Conservation (phyloP, 2,888 invertebrate species). For the Dryadula phaetusa region DNA sequence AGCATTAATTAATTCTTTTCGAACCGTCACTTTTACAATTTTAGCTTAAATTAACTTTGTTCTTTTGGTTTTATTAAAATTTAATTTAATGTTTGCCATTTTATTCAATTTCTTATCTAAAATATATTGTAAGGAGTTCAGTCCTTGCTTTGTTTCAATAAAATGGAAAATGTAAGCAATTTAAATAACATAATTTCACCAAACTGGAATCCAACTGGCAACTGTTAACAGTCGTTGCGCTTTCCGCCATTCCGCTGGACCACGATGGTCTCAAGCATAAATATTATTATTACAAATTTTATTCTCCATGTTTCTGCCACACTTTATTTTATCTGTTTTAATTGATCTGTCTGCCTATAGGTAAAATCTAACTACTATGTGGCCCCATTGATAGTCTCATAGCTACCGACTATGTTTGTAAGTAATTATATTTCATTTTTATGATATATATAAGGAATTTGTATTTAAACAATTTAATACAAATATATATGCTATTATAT, state of each 20-base stretch:
- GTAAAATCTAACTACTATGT: neutral
- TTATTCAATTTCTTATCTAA: neutral
- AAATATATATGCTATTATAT: too few species aligned
- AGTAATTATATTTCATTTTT: neutral
- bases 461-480: neutral
- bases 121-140: neutral
- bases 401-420: neutral
- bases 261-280: too few species aligned
- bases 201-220: too few species aligned
- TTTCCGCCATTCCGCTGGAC: too few species aligned
- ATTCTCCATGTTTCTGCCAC: too few species aligned
- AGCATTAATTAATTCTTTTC: constrained; percentile 75
- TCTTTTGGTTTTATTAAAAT: constrained; percentile 2
- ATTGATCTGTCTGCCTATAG: neutral
- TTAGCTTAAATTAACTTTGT: constrained; percentile 41
- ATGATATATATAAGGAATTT: neutral
- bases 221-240: too few species aligned
- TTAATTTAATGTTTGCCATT: constrained; percentile 28
- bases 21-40: constrained; percentile 47
- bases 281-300: too few species aligned
- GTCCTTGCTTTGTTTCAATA: too few species aligned
- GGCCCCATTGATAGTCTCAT: neutral
- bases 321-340: too few species aligned
- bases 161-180: too few species aligned
- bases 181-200: too few species aligned